These are phyloP conservation scores for Lepidocolaptes lacrymiger DNA, from an alignment of 2,797 vertebrate genomes.

Conservation along the genomic window DNA sequence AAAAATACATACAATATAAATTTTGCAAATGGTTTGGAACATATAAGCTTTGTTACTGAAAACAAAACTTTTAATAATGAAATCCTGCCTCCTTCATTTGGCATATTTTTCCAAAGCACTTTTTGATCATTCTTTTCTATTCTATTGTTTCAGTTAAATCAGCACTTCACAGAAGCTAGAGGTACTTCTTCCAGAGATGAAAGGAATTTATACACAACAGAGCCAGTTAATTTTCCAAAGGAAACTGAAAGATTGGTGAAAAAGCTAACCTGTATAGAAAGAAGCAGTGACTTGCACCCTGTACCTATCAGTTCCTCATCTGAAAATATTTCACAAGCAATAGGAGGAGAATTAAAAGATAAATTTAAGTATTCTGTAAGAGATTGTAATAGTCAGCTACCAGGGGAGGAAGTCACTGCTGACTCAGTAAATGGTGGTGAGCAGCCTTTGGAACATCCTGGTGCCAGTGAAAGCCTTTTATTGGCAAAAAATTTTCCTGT, in stretches of 20 bases:
- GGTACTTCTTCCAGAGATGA: constrained; percentile 72
- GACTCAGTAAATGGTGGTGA: constrained; percentile 16
- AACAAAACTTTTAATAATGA: constrained; percentile 51
- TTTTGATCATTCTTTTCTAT: constrained; percentile 68
- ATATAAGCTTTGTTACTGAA: constrained; percentile 40
- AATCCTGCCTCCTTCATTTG: constrained; percentile 43
- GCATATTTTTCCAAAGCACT: constrained; percentile 27
- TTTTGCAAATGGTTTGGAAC: constrained; percentile 49
- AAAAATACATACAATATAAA: constrained; percentile 57
- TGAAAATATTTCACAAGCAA: constrained; percentile 47
- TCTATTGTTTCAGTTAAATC: constrained; percentile 80
- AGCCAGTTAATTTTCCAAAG: constrained; percentile 72
- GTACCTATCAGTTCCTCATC: constrained; percentile 50
- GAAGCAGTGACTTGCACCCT: constrained; percentile 37
- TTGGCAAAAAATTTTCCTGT: neutral
- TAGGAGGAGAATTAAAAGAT: constrained; percentile 53
- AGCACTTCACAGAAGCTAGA: constrained; percentile 69
- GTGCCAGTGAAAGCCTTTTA: constrained; percentile 12
- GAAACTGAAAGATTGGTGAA: constrained; percentile 59
- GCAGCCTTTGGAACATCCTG: neutral
- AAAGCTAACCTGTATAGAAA: constrained; percentile 49
- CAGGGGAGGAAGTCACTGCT: constrained; percentile 35
- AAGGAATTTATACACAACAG: constrained; percentile 61
- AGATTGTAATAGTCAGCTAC: constrained; percentile 29
- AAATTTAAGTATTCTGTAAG: constrained; percentile 31